phyloP scores from a whole-genome alignment of 1,140 invertebrate species.

The Dysdera silvatica region DNA sequence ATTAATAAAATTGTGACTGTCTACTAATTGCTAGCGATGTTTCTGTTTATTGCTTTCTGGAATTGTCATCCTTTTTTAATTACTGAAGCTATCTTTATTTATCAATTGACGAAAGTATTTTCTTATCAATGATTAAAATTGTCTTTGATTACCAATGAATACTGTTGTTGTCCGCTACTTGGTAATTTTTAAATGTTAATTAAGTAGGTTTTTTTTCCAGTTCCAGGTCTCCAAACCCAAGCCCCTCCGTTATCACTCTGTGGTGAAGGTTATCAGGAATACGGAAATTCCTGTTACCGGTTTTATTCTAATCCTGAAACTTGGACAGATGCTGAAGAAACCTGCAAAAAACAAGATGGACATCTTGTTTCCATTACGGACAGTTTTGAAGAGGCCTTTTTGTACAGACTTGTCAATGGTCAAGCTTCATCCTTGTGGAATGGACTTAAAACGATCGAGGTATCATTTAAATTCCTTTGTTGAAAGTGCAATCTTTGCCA shows the following conservation, averaged over 20 bases:
- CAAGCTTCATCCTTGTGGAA: not conserved
- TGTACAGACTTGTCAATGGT: constrained; percentile 1
- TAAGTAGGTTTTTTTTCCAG: constrained; percentile 2
- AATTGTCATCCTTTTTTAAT: not conserved
- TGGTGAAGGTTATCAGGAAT: not conserved
- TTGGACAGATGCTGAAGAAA: constrained; percentile 2
- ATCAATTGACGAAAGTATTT: not conserved
- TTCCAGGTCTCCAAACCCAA: constrained; percentile 5
- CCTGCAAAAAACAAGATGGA: constrained; percentile 4
- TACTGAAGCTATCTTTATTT: not conserved
- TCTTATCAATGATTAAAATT: not conserved
- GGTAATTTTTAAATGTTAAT: not conserved
- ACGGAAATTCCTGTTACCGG: constrained; percentile 13
- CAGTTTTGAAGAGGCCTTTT: constrained; percentile 20
- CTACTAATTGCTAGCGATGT: no score
- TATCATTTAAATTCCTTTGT: not conserved
- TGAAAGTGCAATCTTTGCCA: not conserved
- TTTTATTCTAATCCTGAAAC: constrained; percentile 1
- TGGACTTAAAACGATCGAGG: constrained; percentile 7
- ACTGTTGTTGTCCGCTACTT: not conserved
- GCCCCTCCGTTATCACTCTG: constrained; percentile 2
- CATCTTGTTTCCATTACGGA: constrained; percentile 13
- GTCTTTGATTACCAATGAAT: not conserved
- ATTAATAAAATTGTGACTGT: no score
- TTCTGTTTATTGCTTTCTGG: no score